Evolutionary conservation across 2,113 vertebrate genomes (phyloP).

Genomic region (Lophochroa leadbeateri): DNA sequence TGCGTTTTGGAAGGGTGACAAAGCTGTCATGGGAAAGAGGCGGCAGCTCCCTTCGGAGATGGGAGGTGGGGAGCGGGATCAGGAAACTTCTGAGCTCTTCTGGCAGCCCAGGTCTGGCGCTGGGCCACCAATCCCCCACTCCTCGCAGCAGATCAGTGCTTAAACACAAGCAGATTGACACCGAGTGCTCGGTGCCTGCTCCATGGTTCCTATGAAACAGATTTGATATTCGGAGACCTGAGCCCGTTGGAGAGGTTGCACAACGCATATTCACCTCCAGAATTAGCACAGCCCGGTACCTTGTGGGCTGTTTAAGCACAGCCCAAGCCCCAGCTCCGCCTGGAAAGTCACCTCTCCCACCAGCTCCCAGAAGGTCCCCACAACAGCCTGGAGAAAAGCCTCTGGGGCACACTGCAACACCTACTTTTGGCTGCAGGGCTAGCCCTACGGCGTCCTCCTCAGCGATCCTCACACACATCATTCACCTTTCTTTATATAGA

Average conservation of each 20-base stretch:
- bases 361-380: not conserved
- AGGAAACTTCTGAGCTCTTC: slow-evolving; percentile 71
- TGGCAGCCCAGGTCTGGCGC: slow-evolving; percentile 64
- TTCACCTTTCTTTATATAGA: not conserved
- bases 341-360: slow-evolving; percentile 13
- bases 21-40: slow-evolving; percentile 69
- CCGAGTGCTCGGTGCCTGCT: slow-evolving; percentile 9
- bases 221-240: not conserved
- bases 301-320: not conserved
- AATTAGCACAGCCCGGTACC: slow-evolving; percentile 1
- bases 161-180: slow-evolving; percentile 55
- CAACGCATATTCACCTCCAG: slow-evolving; percentile 36
- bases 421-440: not conserved
- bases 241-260: not conserved
- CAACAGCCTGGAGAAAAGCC: not conserved
- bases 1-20: slow-evolving; percentile 65
- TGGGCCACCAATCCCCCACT: slow-evolving; percentile 46
- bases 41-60: slow-evolving; percentile 61
- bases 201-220: not conserved
- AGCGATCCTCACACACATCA: not conserved
- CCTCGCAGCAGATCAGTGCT: not conserved
- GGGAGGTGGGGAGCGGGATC: slow-evolving; percentile 64
- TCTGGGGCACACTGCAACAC: not conserved
- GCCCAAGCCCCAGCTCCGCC: not conserved
- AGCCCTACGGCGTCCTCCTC: not conserved